Conservation (phyloP, 2,797 vertebrate species). For the Gallinago nigripennis region DNA sequence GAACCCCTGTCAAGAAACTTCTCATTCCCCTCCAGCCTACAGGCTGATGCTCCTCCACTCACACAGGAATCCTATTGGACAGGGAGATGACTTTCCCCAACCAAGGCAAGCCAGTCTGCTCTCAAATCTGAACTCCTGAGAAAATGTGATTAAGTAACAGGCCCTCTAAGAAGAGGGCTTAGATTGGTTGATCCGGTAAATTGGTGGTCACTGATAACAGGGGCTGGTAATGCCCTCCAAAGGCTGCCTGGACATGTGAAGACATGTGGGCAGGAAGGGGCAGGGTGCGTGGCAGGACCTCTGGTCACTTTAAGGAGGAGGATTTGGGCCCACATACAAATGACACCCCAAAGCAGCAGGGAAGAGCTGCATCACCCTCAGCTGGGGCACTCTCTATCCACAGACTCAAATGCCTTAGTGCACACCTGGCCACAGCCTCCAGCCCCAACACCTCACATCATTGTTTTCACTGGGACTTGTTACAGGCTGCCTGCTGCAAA, state of each 20-base stretch:
- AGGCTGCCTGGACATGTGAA: rapidly evolving
- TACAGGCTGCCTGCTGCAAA: not conserved
- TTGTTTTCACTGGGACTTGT: not conserved
- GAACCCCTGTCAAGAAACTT: not conserved
- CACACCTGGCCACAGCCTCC: not conserved
- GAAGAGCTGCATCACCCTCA: not conserved
- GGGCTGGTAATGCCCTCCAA: not conserved
- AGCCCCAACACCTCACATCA: not conserved
- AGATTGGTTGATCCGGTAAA: not conserved
- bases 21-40: not conserved
- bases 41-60: not conserved
- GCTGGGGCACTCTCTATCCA: not conserved
- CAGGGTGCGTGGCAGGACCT: not conserved
- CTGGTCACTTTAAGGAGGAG: not conserved
- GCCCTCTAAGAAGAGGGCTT: not conserved
- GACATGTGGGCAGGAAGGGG: rapidly evolving
- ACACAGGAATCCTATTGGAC: not conserved
- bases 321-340: not conserved
- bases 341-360: rapidly evolving
- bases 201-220: not conserved
- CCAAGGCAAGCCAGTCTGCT: not conserved
- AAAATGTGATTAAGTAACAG: not conserved
- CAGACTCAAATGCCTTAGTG: not conserved
- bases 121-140: not conserved
- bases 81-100: not conserved